Percentiles rank a stretch among this genome's conserved stretches.
phyloP scores from a whole-genome alignment of 2,797 vertebrate species.

The Fistularia commersonii region DNA sequence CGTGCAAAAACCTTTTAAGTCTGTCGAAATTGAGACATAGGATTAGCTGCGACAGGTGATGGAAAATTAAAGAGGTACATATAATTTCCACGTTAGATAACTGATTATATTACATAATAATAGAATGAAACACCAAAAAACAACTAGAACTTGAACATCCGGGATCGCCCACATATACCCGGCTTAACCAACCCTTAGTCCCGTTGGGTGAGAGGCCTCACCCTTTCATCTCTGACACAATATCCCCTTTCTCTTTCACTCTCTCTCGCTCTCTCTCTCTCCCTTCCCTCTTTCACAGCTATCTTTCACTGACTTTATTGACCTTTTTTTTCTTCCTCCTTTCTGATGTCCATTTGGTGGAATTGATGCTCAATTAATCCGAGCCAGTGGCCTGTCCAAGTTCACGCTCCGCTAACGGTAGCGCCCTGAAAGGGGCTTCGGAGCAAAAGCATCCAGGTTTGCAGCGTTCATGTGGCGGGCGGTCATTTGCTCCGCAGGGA shows the following conservation, averaged over 20 bases:
- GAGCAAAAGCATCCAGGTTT: constrained; percentile 5
- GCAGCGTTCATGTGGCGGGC: constrained; percentile 2
- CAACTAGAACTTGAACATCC: too few species aligned
- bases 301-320: constrained; percentile 49
- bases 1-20: constrained; percentile 29
- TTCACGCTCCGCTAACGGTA: background rate
- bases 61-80: constrained; percentile 56
- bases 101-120: constrained; percentile 55
- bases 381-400: background rate
- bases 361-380: constrained; percentile 45
- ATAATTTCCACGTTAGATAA: constrained; percentile 40
- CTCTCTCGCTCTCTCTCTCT: constrained; percentile 6
- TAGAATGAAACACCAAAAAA: too few species aligned
- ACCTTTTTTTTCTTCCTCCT: too few species aligned
- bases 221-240: too few species aligned
- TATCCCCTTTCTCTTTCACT: background rate
- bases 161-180: too few species aligned
- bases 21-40: constrained; percentile 34
- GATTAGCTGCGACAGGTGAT: constrained; percentile 29
- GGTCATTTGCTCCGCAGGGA: constrained; percentile 11
- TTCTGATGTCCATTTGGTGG: constrained; percentile 24
- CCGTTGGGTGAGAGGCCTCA: too few species aligned
- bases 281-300: constrained; percentile 19
- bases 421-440: constrained; percentile 8
- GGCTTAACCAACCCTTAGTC: too few species aligned